phyloP scores from a whole-genome alignment of 2,797 vertebrate species.

The Tadarida brasiliensis region DNA sequence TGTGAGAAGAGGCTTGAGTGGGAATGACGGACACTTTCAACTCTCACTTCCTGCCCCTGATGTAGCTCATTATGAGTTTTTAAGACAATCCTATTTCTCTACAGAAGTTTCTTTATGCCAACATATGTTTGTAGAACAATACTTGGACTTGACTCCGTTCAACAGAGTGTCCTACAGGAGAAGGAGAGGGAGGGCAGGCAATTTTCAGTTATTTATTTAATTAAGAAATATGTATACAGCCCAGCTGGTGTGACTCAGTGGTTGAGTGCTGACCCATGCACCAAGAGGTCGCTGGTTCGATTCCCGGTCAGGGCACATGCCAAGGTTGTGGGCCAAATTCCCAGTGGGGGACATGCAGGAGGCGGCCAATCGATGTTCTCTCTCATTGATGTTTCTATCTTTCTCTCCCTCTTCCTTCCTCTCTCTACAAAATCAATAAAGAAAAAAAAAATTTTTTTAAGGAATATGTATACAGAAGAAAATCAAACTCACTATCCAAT shows the following conservation, averaged over 20 bases:
- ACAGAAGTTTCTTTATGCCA: conserved; percentile 35
- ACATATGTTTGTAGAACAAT: conserved; percentile 56
- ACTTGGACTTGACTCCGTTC: neutral
- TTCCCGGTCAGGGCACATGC: no score
- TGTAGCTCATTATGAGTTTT: neutral
- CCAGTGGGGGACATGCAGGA: no score
- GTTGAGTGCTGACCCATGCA: no score
- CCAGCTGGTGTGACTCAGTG: no score
- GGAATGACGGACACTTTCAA: neutral
- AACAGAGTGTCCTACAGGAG: neutral
- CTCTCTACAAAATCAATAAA: no score
- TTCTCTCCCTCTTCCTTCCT: no score
- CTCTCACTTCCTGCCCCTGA: neutral
- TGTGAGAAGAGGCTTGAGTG: neutral
- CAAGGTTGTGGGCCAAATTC: no score
- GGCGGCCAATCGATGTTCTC: no score
- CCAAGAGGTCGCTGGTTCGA: no score
- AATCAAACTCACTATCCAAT: neutral
- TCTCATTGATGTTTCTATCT: no score
- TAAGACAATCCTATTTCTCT: conserved; percentile 24
- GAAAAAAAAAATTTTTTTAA: neutral
- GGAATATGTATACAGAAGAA: neutral
- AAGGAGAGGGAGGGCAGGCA: fast-evolving
- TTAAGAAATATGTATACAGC: neutral
- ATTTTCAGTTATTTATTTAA: neutral